phyloP scores from a whole-genome alignment of 2,888 invertebrate genomes.

The Protophormia terraenovae region DNA sequence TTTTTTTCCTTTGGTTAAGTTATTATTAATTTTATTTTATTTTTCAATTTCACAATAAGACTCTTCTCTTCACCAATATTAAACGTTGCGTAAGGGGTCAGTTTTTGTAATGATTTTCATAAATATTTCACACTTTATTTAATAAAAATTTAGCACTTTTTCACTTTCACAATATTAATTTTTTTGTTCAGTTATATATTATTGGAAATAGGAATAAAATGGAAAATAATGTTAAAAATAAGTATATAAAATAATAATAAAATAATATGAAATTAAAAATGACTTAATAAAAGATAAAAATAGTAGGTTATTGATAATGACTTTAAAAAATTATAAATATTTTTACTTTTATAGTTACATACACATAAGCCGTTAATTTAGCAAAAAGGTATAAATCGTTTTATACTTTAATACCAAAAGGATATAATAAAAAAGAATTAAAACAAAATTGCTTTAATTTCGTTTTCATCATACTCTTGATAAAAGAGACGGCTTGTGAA shows the following conservation, averaged over 20 bases:
- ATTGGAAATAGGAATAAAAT: too few species aligned
- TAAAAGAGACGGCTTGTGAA: not conserved
- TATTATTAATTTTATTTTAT: too few species aligned
- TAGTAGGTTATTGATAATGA: not conserved
- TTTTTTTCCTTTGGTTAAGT: too few species aligned
- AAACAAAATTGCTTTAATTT: not conserved
- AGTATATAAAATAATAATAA: not conserved
- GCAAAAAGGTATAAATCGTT: not conserved
- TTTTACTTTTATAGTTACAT: not conserved
- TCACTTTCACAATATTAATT: not conserved
- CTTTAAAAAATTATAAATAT: not conserved
- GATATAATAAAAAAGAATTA: not conserved
- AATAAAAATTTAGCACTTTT: not conserved
- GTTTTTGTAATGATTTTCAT: not conserved
- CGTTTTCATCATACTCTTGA: too few species aligned
- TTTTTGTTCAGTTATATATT: not conserved
- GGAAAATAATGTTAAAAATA: not conserved
- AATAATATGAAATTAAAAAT: not conserved
- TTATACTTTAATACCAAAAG: not conserved
- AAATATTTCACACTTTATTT: not conserved
- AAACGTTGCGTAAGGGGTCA: not conserved
- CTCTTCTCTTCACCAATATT: too few species aligned
- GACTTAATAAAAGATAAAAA: not conserved
- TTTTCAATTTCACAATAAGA: not conserved
- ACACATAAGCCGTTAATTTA: not conserved